Evolutionary conservation across 2,888 invertebrate species (phyloP).

Genomic region (Neria commutata): DNA sequence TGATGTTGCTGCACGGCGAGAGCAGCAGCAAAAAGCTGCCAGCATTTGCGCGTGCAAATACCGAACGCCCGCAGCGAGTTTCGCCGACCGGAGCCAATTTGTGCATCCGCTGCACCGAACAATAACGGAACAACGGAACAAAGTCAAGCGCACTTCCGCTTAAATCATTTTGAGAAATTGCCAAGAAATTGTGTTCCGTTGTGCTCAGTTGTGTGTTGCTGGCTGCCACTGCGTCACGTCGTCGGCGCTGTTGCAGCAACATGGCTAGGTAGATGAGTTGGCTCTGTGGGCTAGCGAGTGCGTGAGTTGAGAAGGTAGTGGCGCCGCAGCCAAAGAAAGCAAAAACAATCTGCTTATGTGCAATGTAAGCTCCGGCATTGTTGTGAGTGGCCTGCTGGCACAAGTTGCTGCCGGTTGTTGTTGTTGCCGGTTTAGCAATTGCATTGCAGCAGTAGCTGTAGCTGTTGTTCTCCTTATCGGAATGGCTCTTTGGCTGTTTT

Average conservation of each 20-base stretch:
- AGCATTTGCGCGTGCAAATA: background rate
- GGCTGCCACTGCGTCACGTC: no score
- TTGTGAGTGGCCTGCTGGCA: background rate
- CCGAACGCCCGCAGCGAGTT: background rate
- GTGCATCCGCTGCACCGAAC: background rate
- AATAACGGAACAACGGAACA: constrained; percentile 4
- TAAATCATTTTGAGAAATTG: constrained; percentile 5
- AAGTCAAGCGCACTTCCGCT: constrained; percentile 1
- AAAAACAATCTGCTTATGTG: background rate
- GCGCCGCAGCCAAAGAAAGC: background rate
- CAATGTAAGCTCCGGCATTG: background rate
- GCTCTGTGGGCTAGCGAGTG: background rate
- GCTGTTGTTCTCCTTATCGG: no score
- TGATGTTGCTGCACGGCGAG: background rate
- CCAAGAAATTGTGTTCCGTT: background rate
- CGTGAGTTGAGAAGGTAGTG: background rate
- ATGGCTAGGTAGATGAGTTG: no score
- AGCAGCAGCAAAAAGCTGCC: background rate
- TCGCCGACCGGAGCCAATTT: constrained; percentile 4
- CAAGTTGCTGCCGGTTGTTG: background rate
- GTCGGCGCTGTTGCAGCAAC: no score
- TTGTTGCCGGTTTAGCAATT: background rate
- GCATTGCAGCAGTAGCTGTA: background rate
- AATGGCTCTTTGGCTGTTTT: background rate
- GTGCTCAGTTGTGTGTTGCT: background rate